Conservation (phyloP, 1,140 invertebrate genomes). For the Bombus cullumanus region DNA sequence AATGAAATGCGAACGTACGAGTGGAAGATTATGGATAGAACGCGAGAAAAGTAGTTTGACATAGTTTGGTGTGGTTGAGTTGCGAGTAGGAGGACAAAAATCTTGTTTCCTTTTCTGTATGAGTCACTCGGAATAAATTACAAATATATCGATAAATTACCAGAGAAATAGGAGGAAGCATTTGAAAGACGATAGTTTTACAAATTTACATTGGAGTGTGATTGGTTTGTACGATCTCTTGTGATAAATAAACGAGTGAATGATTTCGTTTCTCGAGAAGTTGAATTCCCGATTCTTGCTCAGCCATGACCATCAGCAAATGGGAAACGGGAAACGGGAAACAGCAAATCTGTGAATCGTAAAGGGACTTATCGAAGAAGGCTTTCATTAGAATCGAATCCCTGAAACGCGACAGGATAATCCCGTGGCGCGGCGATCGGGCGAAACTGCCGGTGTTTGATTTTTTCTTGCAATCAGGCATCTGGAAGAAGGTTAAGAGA, state of each 20-base stretch:
- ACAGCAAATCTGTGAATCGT: constrained; percentile 27
- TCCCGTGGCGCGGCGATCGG: constrained; percentile 31
- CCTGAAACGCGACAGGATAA: constrained; percentile 47
- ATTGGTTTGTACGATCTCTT: too few relatives aligned
- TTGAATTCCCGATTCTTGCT: too few relatives aligned
- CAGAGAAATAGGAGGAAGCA: too few relatives aligned
- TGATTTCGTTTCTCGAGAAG: too few relatives aligned
- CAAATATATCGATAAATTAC: background rate
- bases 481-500: constrained; percentile 41
- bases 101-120: background rate
- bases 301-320: too few relatives aligned
- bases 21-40: background rate
- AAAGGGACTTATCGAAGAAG: constrained; percentile 51
- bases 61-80: background rate
- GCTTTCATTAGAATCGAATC: constrained; percentile 61
- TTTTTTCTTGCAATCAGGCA: constrained; percentile 32
- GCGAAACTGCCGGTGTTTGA: constrained; percentile 29
- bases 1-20: background rate
- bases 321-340: too few relatives aligned
- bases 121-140: too few relatives aligned
- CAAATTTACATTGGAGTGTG: too few relatives aligned
- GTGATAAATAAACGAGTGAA: too few relatives aligned
- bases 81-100: background rate
- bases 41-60: background rate
- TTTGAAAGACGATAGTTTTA: too few relatives aligned